These are phyloP conservation scores for Rhinatrema bivittatum DNA, from an alignment of 2,797 vertebrate genomes.

Conservation along the genomic window DNA sequence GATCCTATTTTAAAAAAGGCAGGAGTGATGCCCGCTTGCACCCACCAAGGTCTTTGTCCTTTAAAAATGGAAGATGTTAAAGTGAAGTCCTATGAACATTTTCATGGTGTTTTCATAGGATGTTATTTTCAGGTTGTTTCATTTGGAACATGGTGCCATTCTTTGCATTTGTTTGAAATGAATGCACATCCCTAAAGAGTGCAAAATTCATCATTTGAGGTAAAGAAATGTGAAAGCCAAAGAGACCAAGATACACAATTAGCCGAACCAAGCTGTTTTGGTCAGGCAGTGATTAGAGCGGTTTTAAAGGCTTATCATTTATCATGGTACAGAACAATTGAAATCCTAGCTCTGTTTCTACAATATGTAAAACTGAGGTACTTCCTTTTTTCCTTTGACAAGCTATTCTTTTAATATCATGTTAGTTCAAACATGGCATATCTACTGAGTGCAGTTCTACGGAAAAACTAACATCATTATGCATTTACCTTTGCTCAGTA, in stretches of 20 bases:
- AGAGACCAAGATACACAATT: slow-evolving; percentile 42
- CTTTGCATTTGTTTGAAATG: too few relatives aligned
- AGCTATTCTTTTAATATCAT: slow-evolving; percentile 28
- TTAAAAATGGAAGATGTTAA: too few relatives aligned
- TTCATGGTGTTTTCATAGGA: too few relatives aligned
- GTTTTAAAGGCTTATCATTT: slow-evolving; percentile 45
- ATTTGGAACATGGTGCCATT: too few relatives aligned
- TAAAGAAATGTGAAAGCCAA: slow-evolving; percentile 49
- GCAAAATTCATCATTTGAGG: slow-evolving; percentile 30
- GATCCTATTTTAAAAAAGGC: too few relatives aligned
- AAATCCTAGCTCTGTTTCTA: slow-evolving; percentile 36
- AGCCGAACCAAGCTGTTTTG: slow-evolving; percentile 42
- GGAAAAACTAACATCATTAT: neutral
- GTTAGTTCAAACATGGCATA: slow-evolving; percentile 11
- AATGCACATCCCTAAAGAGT: too few relatives aligned
- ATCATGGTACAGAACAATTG: slow-evolving; percentile 31
- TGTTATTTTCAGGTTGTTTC: too few relatives aligned
- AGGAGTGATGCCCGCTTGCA: too few relatives aligned
- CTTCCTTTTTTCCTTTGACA: slow-evolving; percentile 23
- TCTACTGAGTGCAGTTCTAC: too few relatives aligned
- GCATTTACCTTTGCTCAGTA: slow-evolving; percentile 27
- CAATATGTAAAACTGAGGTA: slow-evolving; percentile 26
- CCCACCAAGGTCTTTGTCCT: too few relatives aligned
- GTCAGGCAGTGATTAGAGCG: slow-evolving; percentile 40
- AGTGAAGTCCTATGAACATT: too few relatives aligned